Evolutionary conservation across 1,140 invertebrate species (phyloP).

Genomic region (Mamestra configurata): DNA sequence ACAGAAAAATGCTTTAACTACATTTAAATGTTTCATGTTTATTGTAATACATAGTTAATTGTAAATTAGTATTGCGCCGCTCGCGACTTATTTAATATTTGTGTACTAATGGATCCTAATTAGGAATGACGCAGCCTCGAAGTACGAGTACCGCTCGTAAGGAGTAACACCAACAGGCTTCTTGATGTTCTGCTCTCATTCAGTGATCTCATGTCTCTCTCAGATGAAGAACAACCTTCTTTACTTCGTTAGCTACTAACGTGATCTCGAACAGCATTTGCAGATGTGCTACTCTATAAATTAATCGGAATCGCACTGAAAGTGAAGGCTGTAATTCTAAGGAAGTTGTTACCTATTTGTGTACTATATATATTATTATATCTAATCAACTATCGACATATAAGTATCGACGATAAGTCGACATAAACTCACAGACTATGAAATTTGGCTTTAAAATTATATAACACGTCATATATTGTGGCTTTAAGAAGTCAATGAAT

Average conservation of each 20-base stretch:
- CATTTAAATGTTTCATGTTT: constrained; percentile 85
- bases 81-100: constrained; percentile 66
- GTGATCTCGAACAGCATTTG: constrained; percentile 10
- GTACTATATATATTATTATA: constrained; percentile 83
- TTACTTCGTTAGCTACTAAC: constrained; percentile 17
- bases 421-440: constrained; percentile 86
- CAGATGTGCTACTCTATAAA: constrained; percentile 30
- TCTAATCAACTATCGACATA: constrained; percentile 82
- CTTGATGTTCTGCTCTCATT: background rate
- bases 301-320: constrained; percentile 61
- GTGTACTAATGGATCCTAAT: constrained; percentile 65
- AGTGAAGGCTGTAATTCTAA: constrained; percentile 79
- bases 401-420: constrained; percentile 79
- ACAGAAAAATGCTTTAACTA: constrained; percentile 86
- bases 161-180: constrained; percentile 31
- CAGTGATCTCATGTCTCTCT: background rate
- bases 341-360: constrained; percentile 84
- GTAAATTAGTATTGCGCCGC: constrained; percentile 74
- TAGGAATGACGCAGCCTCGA: constrained; percentile 59
- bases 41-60: constrained; percentile 74
- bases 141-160: background rate
- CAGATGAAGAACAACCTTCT: constrained; percentile 11
- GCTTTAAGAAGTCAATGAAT: constrained; percentile 85
- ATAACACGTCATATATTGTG: constrained; percentile 80
- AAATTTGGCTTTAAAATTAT: constrained; percentile 87